Evolutionary conservation across 2,113 vertebrate genomes (phyloP).

Genomic region (Cinclus mexicanus): DNA sequence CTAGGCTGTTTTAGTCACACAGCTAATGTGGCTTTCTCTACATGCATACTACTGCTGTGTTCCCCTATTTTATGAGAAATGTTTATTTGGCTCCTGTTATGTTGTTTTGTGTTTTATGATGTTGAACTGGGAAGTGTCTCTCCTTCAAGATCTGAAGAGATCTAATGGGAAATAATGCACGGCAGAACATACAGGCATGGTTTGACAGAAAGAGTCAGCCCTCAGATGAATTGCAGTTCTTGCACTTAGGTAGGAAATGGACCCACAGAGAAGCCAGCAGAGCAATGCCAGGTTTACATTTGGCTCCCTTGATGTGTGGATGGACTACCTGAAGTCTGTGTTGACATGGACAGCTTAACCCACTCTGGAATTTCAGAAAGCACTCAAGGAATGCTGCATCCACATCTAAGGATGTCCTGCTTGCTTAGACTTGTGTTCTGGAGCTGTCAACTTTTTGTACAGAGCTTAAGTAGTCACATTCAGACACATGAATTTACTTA

Average conservation of each 20-base stretch:
- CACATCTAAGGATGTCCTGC: not conserved
- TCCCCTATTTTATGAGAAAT: conserved; percentile 8
- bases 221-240: not conserved
- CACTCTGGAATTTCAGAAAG: not conserved
- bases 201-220: not conserved
- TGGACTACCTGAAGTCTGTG: not conserved
- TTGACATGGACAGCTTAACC: not conserved
- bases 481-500: not conserved
- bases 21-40: not conserved
- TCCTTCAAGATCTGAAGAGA: not conserved
- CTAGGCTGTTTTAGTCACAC: not conserved
- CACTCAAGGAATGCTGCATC: not conserved
- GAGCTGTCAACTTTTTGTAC: not conserved
- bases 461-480: not conserved
- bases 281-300: not conserved
- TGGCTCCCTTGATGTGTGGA: not conserved
- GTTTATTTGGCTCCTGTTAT: conserved; percentile 1
- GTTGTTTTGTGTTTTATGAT: not conserved
- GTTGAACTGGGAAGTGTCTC: not conserved
- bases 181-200: not conserved
- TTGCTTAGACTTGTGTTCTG: not conserved
- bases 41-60: not conserved
- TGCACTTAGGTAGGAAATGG: not conserved
- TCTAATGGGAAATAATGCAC: conserved; percentile 6
- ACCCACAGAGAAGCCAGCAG: not conserved